Percentiles rank a stretch among this genome's conserved stretches.
phyloP scores from a whole-genome alignment of 2,888 invertebrate species.

The Hanleya hanleyi region DNA sequence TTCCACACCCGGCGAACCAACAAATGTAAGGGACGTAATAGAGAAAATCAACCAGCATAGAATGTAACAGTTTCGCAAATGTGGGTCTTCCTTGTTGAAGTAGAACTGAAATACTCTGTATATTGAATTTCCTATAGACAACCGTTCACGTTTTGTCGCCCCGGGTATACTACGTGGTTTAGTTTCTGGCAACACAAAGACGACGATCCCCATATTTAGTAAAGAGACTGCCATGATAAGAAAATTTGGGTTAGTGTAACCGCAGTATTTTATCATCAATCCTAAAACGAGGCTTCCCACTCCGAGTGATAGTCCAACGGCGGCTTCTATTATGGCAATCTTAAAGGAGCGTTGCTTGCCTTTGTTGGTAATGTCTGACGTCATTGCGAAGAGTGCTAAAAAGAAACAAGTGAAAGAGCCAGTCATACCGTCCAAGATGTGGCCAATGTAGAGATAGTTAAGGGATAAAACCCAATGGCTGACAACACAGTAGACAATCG shows the following conservation, averaged over 20 bases:
- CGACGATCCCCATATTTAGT: slow-evolving; percentile 22
- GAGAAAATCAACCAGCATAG: slow-evolving; percentile 23
- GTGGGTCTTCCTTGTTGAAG: background rate
- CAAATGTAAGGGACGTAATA: slow-evolving; percentile 16
- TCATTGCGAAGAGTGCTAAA: slow-evolving; percentile 27
- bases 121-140: slow-evolving; percentile 19
- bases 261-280: slow-evolving; percentile 32
- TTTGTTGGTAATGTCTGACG: slow-evolving; percentile 39
- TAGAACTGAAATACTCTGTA: slow-evolving; percentile 36
- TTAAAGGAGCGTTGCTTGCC: slow-evolving; percentile 37
- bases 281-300: slow-evolving; percentile 32
- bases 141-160: slow-evolving; percentile 14
- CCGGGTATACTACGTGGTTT: too few relatives aligned
- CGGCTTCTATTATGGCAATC: slow-evolving; percentile 32
- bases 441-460: slow-evolving; percentile 30
- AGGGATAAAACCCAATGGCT: slow-evolving; percentile 38
- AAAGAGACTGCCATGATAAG: slow-evolving; percentile 22
- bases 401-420: slow-evolving; percentile 36
- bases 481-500: slow-evolving; percentile 23
- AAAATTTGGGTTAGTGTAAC: slow-evolving; percentile 28
- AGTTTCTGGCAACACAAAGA: slow-evolving; percentile 35
- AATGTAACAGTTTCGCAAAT: slow-evolving; percentile 9
- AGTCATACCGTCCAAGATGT: slow-evolving; percentile 38
- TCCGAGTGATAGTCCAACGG: slow-evolving; percentile 29
- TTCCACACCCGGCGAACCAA: slow-evolving; percentile 37